Evolutionary conservation across 2,113 vertebrate species (phyloP), one percentile per base, ranked within the genome.

Genomic region (Onychostoma macrolepis): DNA sequence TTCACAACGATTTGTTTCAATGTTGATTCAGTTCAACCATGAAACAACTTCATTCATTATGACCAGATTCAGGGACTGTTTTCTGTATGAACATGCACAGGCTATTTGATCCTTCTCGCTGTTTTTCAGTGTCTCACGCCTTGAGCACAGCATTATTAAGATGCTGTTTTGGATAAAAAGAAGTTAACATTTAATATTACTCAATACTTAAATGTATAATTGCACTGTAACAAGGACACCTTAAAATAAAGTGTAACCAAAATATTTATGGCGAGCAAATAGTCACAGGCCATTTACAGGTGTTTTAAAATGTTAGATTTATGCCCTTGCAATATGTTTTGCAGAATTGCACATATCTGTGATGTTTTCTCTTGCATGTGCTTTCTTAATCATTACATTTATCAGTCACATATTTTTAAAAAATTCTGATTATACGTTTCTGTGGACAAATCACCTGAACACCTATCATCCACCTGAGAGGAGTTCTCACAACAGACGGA

Each of bases 401-500:
- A 28, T 28, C 61, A 65, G 61, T 65, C 11, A 26, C 61, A 5
- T 26, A 26, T 26, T 2, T 2, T 0, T 7, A 21, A 56, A 63
- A 63, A 63, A 50, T 1, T 50, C 48, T 19, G 15, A 58, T n/a
- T 58, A 58, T 58, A 8, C 10, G n/a, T 26, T 5, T 65, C 6
- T 65, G 26, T 65, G 63, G 13, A 15, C n/a, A 26, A 10, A 63
- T 63, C 10, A 28, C 36, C 17, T 0, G 3, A 38, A 17, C 6
- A 30, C 4, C 26, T 65, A 13, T 65, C 11, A 43, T 43, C 36
- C 36, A 41, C 38, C 72, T 75, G 38, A 75, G 71, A 74, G 24
- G 72, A 6, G 38, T 7, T 45, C 38, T 45, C 41, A 8, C 24
- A 8, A 4, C 81, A 87, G 86, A 80, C 80, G 81, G 86, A 79